These are phyloP conservation scores for Drosophila subquinaria DNA, from an alignment of 2,888 invertebrate species.

Conservation along the genomic window DNA sequence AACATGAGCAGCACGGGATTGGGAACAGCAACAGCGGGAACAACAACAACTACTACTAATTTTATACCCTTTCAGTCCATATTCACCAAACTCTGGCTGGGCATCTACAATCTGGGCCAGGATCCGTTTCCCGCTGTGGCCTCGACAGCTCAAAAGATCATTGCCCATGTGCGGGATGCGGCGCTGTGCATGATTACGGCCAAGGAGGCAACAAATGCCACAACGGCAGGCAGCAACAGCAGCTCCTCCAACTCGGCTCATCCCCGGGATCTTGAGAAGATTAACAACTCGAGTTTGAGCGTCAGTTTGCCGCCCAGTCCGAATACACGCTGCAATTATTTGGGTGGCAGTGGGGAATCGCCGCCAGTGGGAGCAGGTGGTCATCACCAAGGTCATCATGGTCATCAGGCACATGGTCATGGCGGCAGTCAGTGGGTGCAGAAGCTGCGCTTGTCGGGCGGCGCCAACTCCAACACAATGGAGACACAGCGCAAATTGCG, in stretches of 20 bases:
- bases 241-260: neutral
- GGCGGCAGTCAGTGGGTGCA: constrained; percentile 55
- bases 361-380: constrained; percentile 39
- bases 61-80: constrained; percentile 87
- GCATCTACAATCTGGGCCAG: constrained; percentile 90
- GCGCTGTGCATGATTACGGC: constrained; percentile 84
- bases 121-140: constrained; percentile 96
- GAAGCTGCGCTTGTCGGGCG: constrained; percentile 60
- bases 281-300: constrained; percentile 82
- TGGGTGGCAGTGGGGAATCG: constrained; percentile 71
- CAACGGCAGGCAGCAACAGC: constrained; percentile 23
- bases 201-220: constrained; percentile 84
- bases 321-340: constrained; percentile 86
- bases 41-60: constrained; percentile 56
- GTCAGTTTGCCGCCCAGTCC: constrained; percentile 88
- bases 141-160: constrained; percentile 91
- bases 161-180: constrained; percentile 91
- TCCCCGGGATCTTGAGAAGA: constrained; percentile 72
- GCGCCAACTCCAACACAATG: constrained; percentile 12
- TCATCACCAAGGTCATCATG: neutral
- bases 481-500: constrained; percentile 80
- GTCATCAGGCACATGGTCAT: neutral
- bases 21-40: constrained; percentile 38
- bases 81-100: constrained; percentile 95
- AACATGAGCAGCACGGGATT: constrained; percentile 82